These are phyloP conservation scores for Eptesicus fuscus DNA, from an alignment of 2,113 vertebrate species.

Conservation along the genomic window DNA sequence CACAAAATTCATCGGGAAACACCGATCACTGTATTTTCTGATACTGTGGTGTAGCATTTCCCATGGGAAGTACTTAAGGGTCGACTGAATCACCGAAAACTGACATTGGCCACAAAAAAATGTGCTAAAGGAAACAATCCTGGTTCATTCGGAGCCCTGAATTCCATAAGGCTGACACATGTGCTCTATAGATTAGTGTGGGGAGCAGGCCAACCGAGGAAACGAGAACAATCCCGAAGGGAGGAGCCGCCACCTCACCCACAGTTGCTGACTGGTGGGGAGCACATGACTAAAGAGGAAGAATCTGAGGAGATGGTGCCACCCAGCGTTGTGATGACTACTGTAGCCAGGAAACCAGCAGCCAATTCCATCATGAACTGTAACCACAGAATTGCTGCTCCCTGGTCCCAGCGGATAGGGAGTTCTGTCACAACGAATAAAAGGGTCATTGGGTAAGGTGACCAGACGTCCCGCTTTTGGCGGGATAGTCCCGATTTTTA, in stretches of 20 bases:
- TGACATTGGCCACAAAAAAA: constrained; percentile 22
- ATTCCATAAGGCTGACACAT: constrained; percentile 54
- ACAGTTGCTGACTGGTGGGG: not conserved
- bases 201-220: not conserved
- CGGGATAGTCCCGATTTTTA: too few species aligned
- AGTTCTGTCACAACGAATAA: not conserved
- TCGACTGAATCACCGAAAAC: constrained; percentile 56
- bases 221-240: not conserved
- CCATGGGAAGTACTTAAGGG: constrained; percentile 50
- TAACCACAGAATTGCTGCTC: not conserved
- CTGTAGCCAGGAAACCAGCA: not conserved
- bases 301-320: constrained; percentile 11
- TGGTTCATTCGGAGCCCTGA: not conserved
- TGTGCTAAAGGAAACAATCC: constrained; percentile 41
- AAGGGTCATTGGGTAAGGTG: not conserved
- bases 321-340: constrained; percentile 21
- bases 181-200: not conserved
- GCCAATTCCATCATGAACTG: not conserved
- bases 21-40: constrained; percentile 21
- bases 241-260: not conserved
- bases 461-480: too few species aligned
- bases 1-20: constrained; percentile 42
- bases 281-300: not conserved
- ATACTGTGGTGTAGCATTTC: constrained; percentile 14
- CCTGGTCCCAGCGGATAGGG: not conserved